Conservation (phyloP, 2,113 vertebrate genomes). For the Genyomyrus donnyi region DNA sequence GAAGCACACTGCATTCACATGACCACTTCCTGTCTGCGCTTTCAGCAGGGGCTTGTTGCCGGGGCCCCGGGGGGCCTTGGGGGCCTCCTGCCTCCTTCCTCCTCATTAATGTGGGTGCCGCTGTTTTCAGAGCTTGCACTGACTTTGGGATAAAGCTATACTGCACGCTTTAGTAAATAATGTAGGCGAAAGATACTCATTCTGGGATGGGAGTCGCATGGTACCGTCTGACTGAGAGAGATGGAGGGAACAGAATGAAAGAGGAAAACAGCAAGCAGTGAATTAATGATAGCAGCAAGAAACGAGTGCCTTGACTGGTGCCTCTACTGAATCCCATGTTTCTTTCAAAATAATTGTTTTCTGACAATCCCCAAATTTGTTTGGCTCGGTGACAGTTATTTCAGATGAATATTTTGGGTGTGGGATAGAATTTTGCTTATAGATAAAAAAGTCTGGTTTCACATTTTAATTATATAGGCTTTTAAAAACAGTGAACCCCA, state of each 20-base stretch:
- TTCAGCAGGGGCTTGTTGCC: slow-evolving; percentile 12
- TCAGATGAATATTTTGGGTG: slow-evolving; percentile 27
- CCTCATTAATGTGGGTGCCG: slow-evolving; percentile 52
- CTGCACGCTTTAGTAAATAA: slow-evolving; percentile 54
- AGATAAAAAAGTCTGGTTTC: slow-evolving; percentile 37
- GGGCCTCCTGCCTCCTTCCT: neutral
- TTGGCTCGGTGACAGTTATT: slow-evolving; percentile 30
- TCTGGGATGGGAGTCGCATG: slow-evolving; percentile 62
- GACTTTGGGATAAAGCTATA: slow-evolving; percentile 46
- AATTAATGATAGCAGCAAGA: slow-evolving; percentile 51
- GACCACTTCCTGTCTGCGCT: slow-evolving; percentile 45
- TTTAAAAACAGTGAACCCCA: slow-evolving; percentile 11
- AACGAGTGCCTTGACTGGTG: slow-evolving; percentile 56
- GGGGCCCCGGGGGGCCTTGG: neutral
- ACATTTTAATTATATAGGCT: slow-evolving; percentile 26
- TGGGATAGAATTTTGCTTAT: slow-evolving; percentile 33
- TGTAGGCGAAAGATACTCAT: slow-evolving; percentile 50
- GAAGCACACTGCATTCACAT: slow-evolving; percentile 49
- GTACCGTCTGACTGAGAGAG: slow-evolving; percentile 54
- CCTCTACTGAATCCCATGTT: slow-evolving; percentile 50
- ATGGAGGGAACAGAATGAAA: slow-evolving; percentile 24
- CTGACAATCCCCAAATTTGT: slow-evolving; percentile 34
- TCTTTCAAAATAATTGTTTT: slow-evolving; percentile 53
- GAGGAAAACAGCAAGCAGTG: slow-evolving; percentile 53
- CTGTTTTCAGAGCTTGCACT: slow-evolving; percentile 55